A percentile compares a stretch with the other conserved stretches of the same genome.
These are phyloP conservation scores for Idaea dimidiata DNA, from an alignment of 2,888 invertebrate species.

Conservation along the genomic window DNA sequence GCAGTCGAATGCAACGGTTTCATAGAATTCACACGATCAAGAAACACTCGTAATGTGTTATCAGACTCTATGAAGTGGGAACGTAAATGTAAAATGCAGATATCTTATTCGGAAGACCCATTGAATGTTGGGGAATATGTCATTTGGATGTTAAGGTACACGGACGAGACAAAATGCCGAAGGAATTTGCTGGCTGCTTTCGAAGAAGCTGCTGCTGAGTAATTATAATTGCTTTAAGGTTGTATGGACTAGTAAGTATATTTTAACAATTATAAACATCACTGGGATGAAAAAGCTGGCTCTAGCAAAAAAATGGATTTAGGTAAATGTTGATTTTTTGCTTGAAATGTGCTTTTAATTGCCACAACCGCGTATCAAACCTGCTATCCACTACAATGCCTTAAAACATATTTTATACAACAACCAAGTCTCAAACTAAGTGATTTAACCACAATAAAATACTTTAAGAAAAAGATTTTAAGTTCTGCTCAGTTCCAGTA, in stretches of 20 bases:
- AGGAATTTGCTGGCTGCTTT: conserved; percentile 79
- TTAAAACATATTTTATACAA: background rate
- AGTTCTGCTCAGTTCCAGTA: background rate
- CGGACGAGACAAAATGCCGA: conserved; percentile 81
- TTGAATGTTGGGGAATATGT: conserved; percentile 78
- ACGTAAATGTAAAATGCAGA: conserved; percentile 82
- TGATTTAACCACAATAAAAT: background rate
- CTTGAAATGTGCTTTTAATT: background rate
- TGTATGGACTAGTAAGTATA: conserved; percentile 5
- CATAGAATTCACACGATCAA: conserved; percentile 65
- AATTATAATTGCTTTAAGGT: conserved; percentile 34
- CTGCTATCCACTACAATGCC: background rate
- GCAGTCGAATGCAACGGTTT: conserved; percentile 73
- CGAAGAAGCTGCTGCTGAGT: conserved; percentile 61
- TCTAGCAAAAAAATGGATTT: background rate
- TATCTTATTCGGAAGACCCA: conserved; percentile 80
- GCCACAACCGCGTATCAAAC: background rate
- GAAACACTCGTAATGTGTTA: conserved; percentile 50
- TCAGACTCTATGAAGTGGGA: conserved; percentile 79
- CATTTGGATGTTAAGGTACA: conserved; percentile 82
- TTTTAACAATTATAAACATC: conserved; percentile 7
- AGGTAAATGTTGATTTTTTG: too few species aligned
- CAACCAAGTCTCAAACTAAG: background rate
- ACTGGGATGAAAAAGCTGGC: conserved; percentile 4
- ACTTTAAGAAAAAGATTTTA: background rate